Conservation (phyloP, 2,113 vertebrate species). For the Platysternon megacephalum region DNA sequence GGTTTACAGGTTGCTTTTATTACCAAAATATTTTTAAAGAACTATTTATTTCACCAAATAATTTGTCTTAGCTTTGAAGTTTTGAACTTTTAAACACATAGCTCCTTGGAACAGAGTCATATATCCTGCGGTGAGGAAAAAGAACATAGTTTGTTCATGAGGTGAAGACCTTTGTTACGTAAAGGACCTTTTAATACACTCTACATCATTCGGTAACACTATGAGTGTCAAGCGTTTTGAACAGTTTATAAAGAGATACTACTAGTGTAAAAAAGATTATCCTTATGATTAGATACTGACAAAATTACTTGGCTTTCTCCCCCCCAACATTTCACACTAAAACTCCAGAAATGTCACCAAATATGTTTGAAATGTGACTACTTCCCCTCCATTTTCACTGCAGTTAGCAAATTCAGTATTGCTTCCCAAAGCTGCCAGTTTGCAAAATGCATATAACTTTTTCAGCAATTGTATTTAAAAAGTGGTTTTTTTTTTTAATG, state of each 20-base stretch:
- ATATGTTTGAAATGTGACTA: conserved; percentile 27
- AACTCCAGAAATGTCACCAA: not conserved
- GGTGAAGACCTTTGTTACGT: conserved; percentile 29
- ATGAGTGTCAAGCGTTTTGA: not conserved
- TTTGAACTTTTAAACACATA: conserved; percentile 47
- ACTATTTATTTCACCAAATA: conserved; percentile 33
- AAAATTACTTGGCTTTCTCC: not conserved
- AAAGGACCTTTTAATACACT: conserved; percentile 39
- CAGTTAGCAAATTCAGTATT: not conserved
- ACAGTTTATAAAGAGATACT: conserved; percentile 43
- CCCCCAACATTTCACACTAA: not conserved
- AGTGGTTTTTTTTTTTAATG: not conserved
- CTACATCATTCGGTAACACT: not conserved
- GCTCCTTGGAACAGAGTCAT: conserved; percentile 56
- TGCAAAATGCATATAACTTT: not conserved
- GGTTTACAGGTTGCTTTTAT: conserved; percentile 61
- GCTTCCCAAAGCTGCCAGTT: not conserved
- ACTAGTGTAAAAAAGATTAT: conserved; percentile 32
- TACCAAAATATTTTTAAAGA: conserved; percentile 63
- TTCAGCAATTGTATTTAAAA: not conserved
- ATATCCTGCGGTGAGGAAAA: conserved; percentile 53
- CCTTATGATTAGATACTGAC: conserved; percentile 32
- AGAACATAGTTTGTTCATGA: conserved; percentile 34
- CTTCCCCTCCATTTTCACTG: not conserved
- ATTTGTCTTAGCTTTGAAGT: conserved; percentile 55